These are phyloP conservation scores for Tangara arthus DNA, from an alignment of 2,797 vertebrate species.

Conservation along the genomic window DNA sequence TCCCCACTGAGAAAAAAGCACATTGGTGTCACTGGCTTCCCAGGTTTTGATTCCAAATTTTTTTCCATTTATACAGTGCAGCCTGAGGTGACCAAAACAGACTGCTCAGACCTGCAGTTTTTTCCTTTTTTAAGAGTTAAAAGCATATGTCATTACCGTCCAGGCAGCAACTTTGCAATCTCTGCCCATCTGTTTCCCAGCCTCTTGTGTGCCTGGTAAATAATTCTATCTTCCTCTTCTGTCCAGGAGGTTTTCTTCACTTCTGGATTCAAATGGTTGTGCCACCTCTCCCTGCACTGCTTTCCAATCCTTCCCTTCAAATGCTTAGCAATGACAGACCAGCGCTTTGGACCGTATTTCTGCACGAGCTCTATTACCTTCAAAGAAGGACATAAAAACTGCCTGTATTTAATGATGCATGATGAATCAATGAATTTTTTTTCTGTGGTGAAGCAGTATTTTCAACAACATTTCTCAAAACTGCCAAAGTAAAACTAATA, in stretches of 20 bases:
- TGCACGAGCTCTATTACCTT: slow-evolving; percentile 99
- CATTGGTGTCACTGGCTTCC: not conserved
- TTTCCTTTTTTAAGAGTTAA: slow-evolving; percentile 38
- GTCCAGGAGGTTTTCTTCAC: slow-evolving; percentile 99
- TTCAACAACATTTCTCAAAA: slow-evolving; percentile 43
- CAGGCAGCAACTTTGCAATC: slow-evolving; percentile 97
- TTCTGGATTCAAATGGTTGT: slow-evolving; percentile 99
- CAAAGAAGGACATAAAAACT: slow-evolving; percentile 75
- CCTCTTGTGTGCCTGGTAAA: slow-evolving; percentile 98
- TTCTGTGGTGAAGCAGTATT: slow-evolving; percentile 42
- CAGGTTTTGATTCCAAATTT: not conserved
- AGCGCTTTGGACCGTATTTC: slow-evolving; percentile 98
- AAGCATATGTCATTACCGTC: slow-evolving; percentile 83
- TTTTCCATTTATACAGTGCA: not conserved
- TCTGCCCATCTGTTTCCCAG: slow-evolving; percentile 99
- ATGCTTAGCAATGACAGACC: slow-evolving; percentile 99
- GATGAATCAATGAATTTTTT: slow-evolving; percentile 28
- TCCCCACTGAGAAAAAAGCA: not conserved
- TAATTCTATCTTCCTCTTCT: slow-evolving; percentile 98
- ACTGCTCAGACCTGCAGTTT: slow-evolving; percentile 31
- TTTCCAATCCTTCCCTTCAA: slow-evolving; percentile 98
- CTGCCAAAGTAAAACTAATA: not conserved
- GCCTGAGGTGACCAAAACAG: slow-evolving; percentile 3
- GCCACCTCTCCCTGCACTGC: slow-evolving; percentile 98
- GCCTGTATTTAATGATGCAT: slow-evolving; percentile 67